Evolutionary conservation across 2,113 vertebrate species (phyloP).

Genomic region (Gopherus evgoodei): DNA sequence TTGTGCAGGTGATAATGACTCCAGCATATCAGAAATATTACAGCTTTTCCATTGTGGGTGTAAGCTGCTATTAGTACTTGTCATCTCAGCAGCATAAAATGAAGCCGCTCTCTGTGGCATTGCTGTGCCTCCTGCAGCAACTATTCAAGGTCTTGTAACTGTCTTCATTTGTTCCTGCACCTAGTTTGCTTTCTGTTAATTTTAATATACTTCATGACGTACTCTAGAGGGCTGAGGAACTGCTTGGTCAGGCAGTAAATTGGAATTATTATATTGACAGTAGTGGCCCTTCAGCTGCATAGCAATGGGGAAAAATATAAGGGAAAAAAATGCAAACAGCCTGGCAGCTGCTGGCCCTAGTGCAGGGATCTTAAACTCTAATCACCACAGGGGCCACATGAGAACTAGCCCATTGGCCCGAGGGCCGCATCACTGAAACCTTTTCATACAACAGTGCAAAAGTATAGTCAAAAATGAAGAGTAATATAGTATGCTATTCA

Average conservation of each 20-base stretch:
- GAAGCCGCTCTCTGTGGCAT: not conserved
- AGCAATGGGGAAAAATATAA: not conserved
- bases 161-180: not conserved
- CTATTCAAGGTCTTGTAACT: no score
- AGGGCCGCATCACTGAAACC: no score
- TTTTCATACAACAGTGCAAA: no score
- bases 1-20: not conserved
- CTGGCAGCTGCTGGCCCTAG: not conserved
- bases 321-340: not conserved
- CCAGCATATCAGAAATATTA: not conserved
- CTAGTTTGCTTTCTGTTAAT: not conserved
- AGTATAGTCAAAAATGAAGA: no score
- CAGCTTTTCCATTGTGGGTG: not conserved
- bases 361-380: no score
- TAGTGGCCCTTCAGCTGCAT: not conserved
- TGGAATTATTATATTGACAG: not conserved
- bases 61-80: not conserved
- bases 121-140: not conserved
- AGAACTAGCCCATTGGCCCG: no score
- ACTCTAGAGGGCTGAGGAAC: not conserved
- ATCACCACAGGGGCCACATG: no score
- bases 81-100: not conserved
- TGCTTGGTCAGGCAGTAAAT: not conserved
- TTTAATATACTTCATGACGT: not conserved
- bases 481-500: no score